Evolutionary conservation across 1,140 invertebrate genomes (phyloP), one percentile per base, ranked within the genome.

Genomic region (Eciton burchellii): DNA sequence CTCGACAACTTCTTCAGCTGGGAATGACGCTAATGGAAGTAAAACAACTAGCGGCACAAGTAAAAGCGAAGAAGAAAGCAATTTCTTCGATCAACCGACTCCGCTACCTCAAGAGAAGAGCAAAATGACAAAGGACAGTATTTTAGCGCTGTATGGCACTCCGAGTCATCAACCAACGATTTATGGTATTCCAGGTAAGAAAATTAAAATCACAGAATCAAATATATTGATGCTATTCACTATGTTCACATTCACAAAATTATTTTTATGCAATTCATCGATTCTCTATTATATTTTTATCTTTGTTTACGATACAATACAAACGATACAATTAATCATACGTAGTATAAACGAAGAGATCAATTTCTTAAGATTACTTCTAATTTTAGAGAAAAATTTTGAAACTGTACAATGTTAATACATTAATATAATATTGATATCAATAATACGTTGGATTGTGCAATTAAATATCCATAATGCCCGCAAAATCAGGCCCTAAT

Each of bases 81-180:
- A 96, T 92, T 98, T 98, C 94, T 98, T 98, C 90, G 98, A 97
- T 93, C 97, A 98, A 92, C 95, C 96, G n/a, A 94, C 95, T 2
- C 96, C 49, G 6, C 29, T 77, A 77, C 94, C 96, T 87, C 96
- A 96, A 85, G 96, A 97, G 88, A 97, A 96, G 84, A 96, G 96
- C 77, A 98, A 98, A 94, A 94, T 99, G 92, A 98, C 97, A 29
- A 99, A 98, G 94, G 98, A 99, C 90, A 99, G 98, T 91, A 99
- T 99, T 93, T 94, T 99, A 91, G 98, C 98, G 5, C 92, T 99
- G 43, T 99, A 98, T 92, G 97, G 96, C 84, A 97, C 92, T 56
- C 89, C 92, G 0, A 91, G 70, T 86, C 87, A 88, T 77, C 92
- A 91, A 68, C 91, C 91, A 83, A 57, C 88, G 2, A 87, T 92